Base-by-base conservation (phyloP, 2,888 invertebrate species). In the Neelides folsomi region DNA sequence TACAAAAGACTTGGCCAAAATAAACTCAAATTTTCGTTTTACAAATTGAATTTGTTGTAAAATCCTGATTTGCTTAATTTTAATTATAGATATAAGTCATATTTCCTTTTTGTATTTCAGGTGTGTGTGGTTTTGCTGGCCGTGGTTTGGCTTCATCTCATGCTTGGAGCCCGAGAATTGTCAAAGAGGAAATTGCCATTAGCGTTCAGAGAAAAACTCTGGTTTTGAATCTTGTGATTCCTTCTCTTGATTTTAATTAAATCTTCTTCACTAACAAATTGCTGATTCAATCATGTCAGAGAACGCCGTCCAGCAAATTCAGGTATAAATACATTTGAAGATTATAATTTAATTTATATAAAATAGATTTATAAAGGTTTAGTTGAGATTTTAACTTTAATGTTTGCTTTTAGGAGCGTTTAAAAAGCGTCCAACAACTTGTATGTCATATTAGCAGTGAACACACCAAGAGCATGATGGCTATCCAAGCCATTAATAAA, bases 391-490 rank as follows among this genome's bases (percentile, higher is more conserved):
- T 50, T 41, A 19, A 27, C 20, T 38, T 2, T 15, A 35, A 7
- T 3, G 5, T 43, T 43, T 6, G 5, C 18, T 16, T 51, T 20
- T 66, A 88, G 79, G 90, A 92, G 63, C 78, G 87, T 15, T 71
- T 92, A 16, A 81, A 85, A 67, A 78, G 81, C 5, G 73, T 92
- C 12, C 83, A 85, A 65, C 76, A 79, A 42, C 71, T 86, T 9
- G 78, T 89, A 37, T 82, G 83, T 68, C 84, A 87, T 50, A 82
- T 90, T 62, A 87, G 89, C 69, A 78, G 79, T 47, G 87, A 86
- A 67, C 76, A 89, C 49, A 74, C 76, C n/a, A 77, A 81, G 43
- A 83, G 84, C 65, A 89, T 90, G 67, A 80, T 81, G 51, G 87
- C 86, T 51, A 76, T 92, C 51, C 80, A 80, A 48, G 80, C 81